Evolutionary conservation across 2,888 invertebrate species (phyloP).

Genomic region (Brenthis ino): DNA sequence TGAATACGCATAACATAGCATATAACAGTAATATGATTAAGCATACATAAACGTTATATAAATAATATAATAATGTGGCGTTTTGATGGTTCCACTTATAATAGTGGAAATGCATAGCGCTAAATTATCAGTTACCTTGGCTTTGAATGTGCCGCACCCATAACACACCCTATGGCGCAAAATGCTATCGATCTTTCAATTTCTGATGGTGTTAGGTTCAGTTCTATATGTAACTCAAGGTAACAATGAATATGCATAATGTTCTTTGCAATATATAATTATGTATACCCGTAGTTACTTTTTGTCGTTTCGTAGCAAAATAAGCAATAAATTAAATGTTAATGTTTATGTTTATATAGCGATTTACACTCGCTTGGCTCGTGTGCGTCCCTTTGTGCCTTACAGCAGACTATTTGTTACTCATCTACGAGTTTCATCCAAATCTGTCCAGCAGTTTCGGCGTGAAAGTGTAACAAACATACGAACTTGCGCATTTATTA

Average conservation of each 20-base stretch:
- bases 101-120: not conserved
- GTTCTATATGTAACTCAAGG: conserved; percentile 3
- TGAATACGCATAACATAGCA: too few species aligned
- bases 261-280: too few species aligned
- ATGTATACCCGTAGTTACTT: too few species aligned
- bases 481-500: not conserved
- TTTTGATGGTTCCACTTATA: too few species aligned
- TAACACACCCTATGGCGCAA: conserved; percentile 27
- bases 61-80: too few species aligned
- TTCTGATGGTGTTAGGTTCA: conserved; percentile 10
- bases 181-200: conserved; percentile 21
- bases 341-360: too few species aligned
- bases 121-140: conserved; percentile 17
- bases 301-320: too few species aligned
- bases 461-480: not conserved
- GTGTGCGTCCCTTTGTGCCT: too few species aligned
- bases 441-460: not conserved
- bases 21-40: too few species aligned
- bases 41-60: too few species aligned
- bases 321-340: too few species aligned
- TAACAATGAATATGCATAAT: not conserved
- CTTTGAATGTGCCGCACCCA: conserved; percentile 23
- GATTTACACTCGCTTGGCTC: too few species aligned
- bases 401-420: not conserved
- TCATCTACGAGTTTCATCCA: not conserved